Conservation (phyloP, 2,113 vertebrate species). For the Condylura cristata region DNA sequence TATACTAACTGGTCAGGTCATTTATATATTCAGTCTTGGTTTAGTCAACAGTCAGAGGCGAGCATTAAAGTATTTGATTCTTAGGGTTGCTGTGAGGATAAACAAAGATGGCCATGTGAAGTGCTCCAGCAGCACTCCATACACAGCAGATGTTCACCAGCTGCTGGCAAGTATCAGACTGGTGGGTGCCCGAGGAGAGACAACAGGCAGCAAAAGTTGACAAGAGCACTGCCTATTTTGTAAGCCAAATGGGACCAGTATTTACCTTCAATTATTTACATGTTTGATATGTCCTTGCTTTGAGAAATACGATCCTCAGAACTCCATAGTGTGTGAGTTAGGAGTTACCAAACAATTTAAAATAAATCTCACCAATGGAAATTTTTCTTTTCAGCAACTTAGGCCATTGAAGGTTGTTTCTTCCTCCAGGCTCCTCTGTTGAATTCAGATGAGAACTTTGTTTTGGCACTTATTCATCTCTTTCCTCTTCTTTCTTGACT, state of each 20-base stretch:
- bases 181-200: not conserved
- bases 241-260: not conserved
- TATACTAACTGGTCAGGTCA: not conserved
- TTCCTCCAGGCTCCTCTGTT: not conserved
- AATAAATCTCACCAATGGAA: not conserved
- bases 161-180: not conserved
- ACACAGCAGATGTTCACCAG: no score
- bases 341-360: not conserved
- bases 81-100: not conserved
- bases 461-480: not conserved
- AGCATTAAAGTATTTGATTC: not conserved
- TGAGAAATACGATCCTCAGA: not conserved
- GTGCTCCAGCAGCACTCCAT: not conserved
- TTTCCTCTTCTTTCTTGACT: not conserved
- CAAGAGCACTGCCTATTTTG: not conserved
- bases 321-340: not conserved
- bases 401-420: not conserved
- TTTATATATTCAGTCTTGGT: not conserved
- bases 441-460: not conserved
- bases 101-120: not conserved
- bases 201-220: not conserved
- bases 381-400: not conserved
- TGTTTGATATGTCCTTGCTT: not conserved
- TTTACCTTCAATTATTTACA: not conserved
- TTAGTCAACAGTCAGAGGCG: not conserved